Evolutionary conservation across 1,140 invertebrate genomes (phyloP).

Genomic region (Maniola jurtina): DNA sequence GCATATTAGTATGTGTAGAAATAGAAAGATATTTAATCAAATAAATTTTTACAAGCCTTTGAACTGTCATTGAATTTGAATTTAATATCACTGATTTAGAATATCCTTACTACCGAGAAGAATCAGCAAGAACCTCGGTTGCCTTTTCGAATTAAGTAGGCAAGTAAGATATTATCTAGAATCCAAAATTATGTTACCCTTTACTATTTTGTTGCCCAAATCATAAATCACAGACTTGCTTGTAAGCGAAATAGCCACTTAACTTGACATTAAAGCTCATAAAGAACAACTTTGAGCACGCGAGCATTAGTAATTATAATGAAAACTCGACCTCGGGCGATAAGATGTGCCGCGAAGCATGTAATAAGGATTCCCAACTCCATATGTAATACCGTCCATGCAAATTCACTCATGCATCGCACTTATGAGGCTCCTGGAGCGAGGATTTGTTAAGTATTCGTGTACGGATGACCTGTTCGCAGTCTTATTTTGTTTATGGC

Average conservation of each 20-base stretch:
- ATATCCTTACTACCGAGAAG: too few species aligned
- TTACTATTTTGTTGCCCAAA: neutral
- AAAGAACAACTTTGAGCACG: slow-evolving; percentile 66
- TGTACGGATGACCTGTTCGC: slow-evolving; percentile 3
- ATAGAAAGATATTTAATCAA: too few species aligned
- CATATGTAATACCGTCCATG: slow-evolving; percentile 49
- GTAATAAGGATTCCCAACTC: slow-evolving; percentile 61
- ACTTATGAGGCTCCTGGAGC: slow-evolving; percentile 45
- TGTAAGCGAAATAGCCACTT: slow-evolving; percentile 29
- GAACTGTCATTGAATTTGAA: too few species aligned
- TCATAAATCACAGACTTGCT: too few species aligned
- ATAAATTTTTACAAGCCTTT: too few species aligned
- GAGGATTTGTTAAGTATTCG: slow-evolving; percentile 25
- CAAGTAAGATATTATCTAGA: neutral
- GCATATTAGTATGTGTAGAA: too few species aligned
- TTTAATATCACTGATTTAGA: too few species aligned
- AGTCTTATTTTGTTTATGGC: slow-evolving; percentile 2
- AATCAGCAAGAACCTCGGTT: too few species aligned
- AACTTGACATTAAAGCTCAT: slow-evolving; percentile 41
- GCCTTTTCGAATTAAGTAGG: neutral
- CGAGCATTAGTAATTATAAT: slow-evolving; percentile 73
- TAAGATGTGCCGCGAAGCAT: slow-evolving; percentile 70
- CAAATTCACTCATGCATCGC: slow-evolving; percentile 60
- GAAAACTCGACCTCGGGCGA: slow-evolving; percentile 63
- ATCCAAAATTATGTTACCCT: neutral